A percentile compares a stretch with the other conserved stretches of the same genome.
Conservation (phyloP, 2,797 vertebrate genomes). For the Holocentrus rufus region DNA sequence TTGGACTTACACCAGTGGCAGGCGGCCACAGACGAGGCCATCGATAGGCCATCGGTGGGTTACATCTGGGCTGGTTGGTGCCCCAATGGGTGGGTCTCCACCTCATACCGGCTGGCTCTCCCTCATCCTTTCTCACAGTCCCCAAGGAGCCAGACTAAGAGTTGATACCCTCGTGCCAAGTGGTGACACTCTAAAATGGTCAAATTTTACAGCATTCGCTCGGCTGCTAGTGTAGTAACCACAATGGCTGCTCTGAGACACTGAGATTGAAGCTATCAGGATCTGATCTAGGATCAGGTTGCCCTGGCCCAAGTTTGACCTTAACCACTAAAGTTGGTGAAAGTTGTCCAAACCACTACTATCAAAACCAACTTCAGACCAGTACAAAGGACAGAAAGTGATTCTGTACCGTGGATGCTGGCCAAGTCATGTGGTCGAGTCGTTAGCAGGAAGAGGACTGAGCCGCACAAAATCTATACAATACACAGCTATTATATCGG, state of each 20-base stretch:
- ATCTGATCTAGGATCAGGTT: conserved; percentile 40
- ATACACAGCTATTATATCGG: conserved; percentile 66
- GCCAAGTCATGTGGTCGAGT: conserved; percentile 74
- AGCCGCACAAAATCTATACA: conserved; percentile 73
- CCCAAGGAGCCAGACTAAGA: conserved; percentile 52
- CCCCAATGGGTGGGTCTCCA: conserved; percentile 50
- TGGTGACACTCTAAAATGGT: conserved; percentile 45
- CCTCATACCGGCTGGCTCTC: conserved; percentile 53
- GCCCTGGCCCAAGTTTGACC: conserved; percentile 41
- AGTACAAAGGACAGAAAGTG: conserved; percentile 50
- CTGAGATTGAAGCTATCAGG: conserved; percentile 49
- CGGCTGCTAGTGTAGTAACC: conserved; percentile 37
- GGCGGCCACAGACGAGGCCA: conserved; percentile 23
- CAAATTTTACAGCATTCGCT: conserved; percentile 39
- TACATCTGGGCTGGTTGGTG: conserved; percentile 52
- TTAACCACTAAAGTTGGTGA: conserved; percentile 50
- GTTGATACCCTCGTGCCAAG: conserved; percentile 50
- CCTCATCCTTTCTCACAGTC: conserved; percentile 66
- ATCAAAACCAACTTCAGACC: conserved; percentile 64
- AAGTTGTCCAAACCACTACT: conserved; percentile 60
- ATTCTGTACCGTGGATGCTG: conserved; percentile 55
- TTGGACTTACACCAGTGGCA: conserved; percentile 26
- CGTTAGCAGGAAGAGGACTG: conserved; percentile 69
- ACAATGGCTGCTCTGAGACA: conserved; percentile 35
- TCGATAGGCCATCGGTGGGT: conserved; percentile 44